Evolutionary conservation across 2,888 invertebrate species (phyloP), one percentile per base, ranked within the genome.

Genomic region (Eristalis tenax): DNA sequence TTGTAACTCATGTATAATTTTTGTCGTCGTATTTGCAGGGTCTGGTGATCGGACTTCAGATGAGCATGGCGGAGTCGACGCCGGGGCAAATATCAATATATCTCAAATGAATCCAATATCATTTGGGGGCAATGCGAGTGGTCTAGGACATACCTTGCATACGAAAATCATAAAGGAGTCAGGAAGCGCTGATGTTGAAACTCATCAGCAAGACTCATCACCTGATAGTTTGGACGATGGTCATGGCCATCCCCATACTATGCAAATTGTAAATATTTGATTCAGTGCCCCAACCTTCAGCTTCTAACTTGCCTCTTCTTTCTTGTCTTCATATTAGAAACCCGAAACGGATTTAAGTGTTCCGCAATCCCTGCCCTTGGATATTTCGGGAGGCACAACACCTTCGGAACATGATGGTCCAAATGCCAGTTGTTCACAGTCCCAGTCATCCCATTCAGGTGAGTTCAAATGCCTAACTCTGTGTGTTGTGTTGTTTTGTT

Each of bases 41-140:
- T 94, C 94, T 73, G 94, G 94, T 82, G 95, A 95, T 91, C 93
- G 94, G 77, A 93, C 93, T 81, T 93, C 94, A 6, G 94, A 94
- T 79, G 94, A 94, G 61, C 93, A 93, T 79, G 91, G 91, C 86
- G 91, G 91, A 70, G 90, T 91, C 76, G 93, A 93, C 88, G 89
- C 92, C 28, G 89, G 91, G 79, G 90, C 91, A 92, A 92, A 92
- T 32, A 90, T 93, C 15, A 93, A 92, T 81, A 89, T 94, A 89
- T 94, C 93, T 84, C 93, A 93, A 89, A 94, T 94, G 91, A 93
- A 93, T 88, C 93, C 94, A 88, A 92, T 94, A 91, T 93, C 94
- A 59, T 94, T 94, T 88, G 92, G 92, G 26, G 91, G 92, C 43
- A 92, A 92, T 77, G 92, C 93, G 73, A 91, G 92, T 70, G 92